Evolutionary conservation across 2,888 invertebrate species (phyloP).

Genomic region (Drosophila mercatorum): DNA sequence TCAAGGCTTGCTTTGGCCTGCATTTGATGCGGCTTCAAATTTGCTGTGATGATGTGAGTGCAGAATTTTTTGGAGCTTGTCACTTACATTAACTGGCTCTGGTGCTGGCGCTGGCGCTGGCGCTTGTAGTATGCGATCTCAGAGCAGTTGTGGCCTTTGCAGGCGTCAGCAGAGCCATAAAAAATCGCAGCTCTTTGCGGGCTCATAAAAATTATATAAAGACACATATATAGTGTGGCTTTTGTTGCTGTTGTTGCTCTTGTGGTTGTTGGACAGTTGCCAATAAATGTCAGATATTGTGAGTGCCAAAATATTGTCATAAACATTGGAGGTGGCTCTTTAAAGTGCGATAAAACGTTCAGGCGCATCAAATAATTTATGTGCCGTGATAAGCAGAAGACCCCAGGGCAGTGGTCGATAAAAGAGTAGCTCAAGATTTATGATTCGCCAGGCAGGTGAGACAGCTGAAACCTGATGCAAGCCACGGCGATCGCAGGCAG

Average conservation of each 20-base stretch:
- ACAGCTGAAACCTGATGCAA: constrained; percentile 19
- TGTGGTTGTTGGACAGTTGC: constrained; percentile 59
- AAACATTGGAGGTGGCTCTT: constrained; percentile 62
- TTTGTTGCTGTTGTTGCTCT: constrained; percentile 21
- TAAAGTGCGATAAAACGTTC: constrained; percentile 76
- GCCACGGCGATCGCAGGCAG: constrained; percentile 14
- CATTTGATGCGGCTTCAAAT: neutral
- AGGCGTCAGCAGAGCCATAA: constrained; percentile 62
- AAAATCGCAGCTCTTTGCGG: constrained; percentile 43
- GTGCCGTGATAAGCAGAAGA: constrained; percentile 59
- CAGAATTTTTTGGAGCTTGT: constrained; percentile 7
- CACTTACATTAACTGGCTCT: constrained; percentile 11
- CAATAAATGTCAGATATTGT: constrained; percentile 63
- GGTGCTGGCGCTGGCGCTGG: constrained; percentile 1
- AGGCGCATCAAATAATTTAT: constrained; percentile 74
- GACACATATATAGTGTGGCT: constrained; percentile 29
- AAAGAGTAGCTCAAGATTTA: constrained; percentile 49
- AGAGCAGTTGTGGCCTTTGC: constrained; percentile 38
- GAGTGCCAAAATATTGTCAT: constrained; percentile 74
- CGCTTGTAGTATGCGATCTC: constrained; percentile 27
- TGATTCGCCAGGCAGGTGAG: constrained; percentile 37
- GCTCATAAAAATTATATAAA: constrained; percentile 52
- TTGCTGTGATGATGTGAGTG: neutral
- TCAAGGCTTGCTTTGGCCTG: neutral
- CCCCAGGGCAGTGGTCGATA: constrained; percentile 41